Evolutionary conservation across 2,797 vertebrate genomes (phyloP).

Genomic region (Sebastiscus tertius): DNA sequence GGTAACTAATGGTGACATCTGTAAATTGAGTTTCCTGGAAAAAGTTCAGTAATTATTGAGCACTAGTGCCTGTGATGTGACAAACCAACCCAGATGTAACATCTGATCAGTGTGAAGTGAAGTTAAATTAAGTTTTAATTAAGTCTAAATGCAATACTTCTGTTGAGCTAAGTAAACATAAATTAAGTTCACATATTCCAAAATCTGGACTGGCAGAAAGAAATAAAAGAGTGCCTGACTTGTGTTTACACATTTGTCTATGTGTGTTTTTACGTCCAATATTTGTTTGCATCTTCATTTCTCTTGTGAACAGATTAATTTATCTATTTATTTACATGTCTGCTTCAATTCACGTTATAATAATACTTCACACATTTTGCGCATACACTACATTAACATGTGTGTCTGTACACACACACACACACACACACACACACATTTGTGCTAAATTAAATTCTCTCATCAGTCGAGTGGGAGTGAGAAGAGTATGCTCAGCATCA

Average conservation of each 20-base stretch:
- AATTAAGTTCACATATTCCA: background rate
- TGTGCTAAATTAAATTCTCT: background rate
- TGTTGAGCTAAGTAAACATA: background rate
- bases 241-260: background rate
- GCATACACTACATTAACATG: background rate
- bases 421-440: background rate
- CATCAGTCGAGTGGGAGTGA: background rate
- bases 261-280: background rate
- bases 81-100: background rate
- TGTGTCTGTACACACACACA: background rate
- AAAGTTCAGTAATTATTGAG: background rate
- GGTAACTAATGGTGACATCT: background rate
- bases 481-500: background rate
- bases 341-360: background rate
- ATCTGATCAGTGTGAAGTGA: background rate
- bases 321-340: background rate
- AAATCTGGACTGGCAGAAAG: background rate
- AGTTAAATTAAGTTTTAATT: constrained; percentile 1
- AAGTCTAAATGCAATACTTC: background rate
- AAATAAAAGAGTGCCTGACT: background rate
- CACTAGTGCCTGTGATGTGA: background rate
- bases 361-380: background rate
- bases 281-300: background rate
- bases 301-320: background rate
- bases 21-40: background rate